Percentiles rank a stretch among this genome's conserved stretches.
Evolutionary conservation across 2,888 invertebrate species (phyloP).

Genomic region (Busseola fusca): DNA sequence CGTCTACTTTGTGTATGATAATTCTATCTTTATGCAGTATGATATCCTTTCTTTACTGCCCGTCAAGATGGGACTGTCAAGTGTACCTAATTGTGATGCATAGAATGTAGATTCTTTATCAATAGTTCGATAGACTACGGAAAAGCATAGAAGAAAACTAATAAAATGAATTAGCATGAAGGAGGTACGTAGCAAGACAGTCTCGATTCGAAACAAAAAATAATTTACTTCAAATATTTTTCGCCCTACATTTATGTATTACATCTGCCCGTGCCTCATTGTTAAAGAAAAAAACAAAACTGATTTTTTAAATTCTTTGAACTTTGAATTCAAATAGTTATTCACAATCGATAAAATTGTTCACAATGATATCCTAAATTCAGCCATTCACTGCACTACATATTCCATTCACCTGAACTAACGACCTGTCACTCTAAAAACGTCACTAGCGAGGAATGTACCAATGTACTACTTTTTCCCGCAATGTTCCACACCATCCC

Average conservation of each 20-base stretch:
- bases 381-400: constrained; percentile 2
- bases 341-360: constrained; percentile 6
- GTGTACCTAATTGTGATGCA: neutral
- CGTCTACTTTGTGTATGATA: constrained; percentile 11
- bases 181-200: neutral
- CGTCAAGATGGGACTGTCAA: neutral
- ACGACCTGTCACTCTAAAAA: constrained; percentile 44
- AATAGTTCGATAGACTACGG: too few relatives aligned
- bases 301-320: too few relatives aligned
- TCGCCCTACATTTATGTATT: too few relatives aligned
- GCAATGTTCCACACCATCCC: constrained; percentile 28
- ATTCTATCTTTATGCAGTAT: neutral
- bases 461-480: constrained; percentile 30
- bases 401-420: constrained; percentile 26
- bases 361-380: constrained; percentile 22
- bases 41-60: neutral
- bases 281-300: neutral
- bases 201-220: neutral
- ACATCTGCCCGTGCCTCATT: too few relatives aligned
- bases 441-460: constrained; percentile 29
- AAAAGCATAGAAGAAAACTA: too few relatives aligned
- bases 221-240: too few relatives aligned
- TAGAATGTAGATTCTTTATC: too few relatives aligned
- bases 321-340: too few relatives aligned
- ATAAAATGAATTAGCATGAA: neutral